Evolutionary conservation across 2,888 invertebrate species (phyloP).

Genomic region (Leistus spinibarbis): DNA sequence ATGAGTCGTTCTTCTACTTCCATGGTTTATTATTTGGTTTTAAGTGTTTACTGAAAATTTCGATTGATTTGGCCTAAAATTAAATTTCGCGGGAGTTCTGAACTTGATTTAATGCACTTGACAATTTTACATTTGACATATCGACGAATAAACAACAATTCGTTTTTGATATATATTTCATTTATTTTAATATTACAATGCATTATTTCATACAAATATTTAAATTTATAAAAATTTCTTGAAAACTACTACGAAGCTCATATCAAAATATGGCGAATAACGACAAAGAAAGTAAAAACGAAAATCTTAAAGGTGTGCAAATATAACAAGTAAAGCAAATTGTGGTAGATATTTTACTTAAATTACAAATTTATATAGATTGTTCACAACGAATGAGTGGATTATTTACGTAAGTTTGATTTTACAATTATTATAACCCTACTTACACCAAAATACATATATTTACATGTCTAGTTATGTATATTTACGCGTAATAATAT

Average conservation of each 20-base stretch:
- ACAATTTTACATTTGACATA: constrained; percentile 21
- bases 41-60: constrained; percentile 14
- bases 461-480: background rate
- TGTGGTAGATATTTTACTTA: constrained; percentile 2
- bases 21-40: background rate
- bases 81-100: constrained; percentile 23
- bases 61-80: background rate
- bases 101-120: background rate
- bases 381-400: constrained; percentile 10
- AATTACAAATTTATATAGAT: background rate
- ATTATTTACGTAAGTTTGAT: constrained; percentile 4
- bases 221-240: constrained; percentile 16
- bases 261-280: constrained; percentile 35
- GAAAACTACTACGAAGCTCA: constrained; percentile 15
- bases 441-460: constrained; percentile 6
- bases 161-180: constrained; percentile 12
- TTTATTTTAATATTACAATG: constrained; percentile 10
- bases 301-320: constrained; percentile 31
- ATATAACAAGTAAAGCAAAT: constrained; percentile 10
- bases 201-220: background rate
- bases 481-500: too few relatives aligned
- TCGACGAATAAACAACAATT: constrained; percentile 8
- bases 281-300: constrained; percentile 40
- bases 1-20: background rate
- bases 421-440: constrained; percentile 29